Percentiles rank a stretch among this genome's conserved stretches.
phyloP scores from a whole-genome alignment of 1,140 invertebrate genomes.

The Pseudomyrmex flavicornis region DNA sequence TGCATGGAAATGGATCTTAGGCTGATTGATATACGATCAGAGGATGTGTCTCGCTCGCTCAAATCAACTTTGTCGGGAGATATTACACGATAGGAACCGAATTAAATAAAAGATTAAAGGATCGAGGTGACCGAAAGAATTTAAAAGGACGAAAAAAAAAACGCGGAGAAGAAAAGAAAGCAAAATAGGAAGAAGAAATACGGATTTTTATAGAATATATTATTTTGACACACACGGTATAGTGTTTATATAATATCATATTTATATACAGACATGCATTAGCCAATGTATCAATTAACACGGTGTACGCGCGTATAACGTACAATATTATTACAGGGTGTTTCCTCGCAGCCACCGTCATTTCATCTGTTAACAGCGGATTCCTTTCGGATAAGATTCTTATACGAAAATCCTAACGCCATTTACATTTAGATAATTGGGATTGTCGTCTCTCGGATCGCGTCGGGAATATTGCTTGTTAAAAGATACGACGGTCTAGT shows the following conservation, averaged over 20 bases:
- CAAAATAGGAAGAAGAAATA: not conserved
- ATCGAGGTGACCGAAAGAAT: not conserved
- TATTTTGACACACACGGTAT: conserved; percentile 48
- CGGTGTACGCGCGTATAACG: conserved; percentile 51
- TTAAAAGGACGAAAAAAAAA: not conserved
- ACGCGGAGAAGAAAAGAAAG: conserved; percentile 21
- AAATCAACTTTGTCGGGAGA: conserved; percentile 27
- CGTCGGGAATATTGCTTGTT: no score
- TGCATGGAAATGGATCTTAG: conserved; percentile 2
- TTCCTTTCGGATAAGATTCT: no score
- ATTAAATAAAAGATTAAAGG: conserved; percentile 34
- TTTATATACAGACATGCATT: conserved; percentile 34
- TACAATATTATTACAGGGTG: not conserved
- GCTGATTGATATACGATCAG: conserved; percentile 23
- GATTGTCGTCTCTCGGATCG: no score
- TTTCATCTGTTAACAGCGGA: no score
- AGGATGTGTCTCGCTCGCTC: conserved; percentile 34
- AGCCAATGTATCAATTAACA: conserved; percentile 65
- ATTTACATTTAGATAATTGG: no score
- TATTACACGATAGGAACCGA: not conserved
- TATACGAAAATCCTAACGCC: no score
- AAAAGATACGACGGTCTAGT: no score
- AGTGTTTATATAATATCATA: conserved; percentile 52
- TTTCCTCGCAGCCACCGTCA: no score
- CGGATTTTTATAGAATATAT: conserved; percentile 36